Evolutionary conservation across 2,797 vertebrate genomes (phyloP).

Genomic region (Basileuterus tristriatus): DNA sequence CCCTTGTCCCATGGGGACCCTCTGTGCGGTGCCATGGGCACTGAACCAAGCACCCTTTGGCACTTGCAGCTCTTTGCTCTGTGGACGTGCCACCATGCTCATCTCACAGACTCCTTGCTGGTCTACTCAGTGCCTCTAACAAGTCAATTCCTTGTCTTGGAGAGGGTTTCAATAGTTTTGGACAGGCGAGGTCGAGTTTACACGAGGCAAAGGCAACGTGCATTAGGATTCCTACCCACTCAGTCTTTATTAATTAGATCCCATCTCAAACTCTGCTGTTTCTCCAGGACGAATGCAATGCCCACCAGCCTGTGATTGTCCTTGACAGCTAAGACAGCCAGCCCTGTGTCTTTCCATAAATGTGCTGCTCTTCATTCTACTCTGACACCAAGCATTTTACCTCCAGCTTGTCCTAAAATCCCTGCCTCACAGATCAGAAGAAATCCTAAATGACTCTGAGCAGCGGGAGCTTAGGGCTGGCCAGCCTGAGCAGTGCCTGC

Average conservation of each 20-base stretch:
- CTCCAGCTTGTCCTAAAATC: not conserved
- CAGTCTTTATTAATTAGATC: not conserved
- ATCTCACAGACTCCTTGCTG: not conserved
- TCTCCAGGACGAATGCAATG: not conserved
- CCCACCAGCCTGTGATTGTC: not conserved
- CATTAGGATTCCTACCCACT: not conserved
- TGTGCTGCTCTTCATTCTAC: not conserved
- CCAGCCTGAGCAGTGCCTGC: not conserved
- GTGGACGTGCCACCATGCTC: not conserved
- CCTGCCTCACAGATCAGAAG: not conserved
- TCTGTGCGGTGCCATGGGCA: accelerated
- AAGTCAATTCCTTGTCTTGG: not conserved
- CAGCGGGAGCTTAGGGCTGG: not conserved
- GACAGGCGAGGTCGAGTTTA: not conserved
- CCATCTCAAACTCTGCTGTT: not conserved
- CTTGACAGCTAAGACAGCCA: not conserved
- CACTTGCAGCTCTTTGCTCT: not conserved
- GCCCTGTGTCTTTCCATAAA: not conserved
- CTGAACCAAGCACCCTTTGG: not conserved
- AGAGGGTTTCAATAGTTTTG: not conserved
- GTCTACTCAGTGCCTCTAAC: not conserved
- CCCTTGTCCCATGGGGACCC: not conserved
- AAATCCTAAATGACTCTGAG: accelerated
- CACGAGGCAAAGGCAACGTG: not conserved
- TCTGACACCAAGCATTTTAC: not conserved